phyloP scores from a whole-genome alignment of 2,888 invertebrate genomes.

The Lacanobia oleracea region DNA sequence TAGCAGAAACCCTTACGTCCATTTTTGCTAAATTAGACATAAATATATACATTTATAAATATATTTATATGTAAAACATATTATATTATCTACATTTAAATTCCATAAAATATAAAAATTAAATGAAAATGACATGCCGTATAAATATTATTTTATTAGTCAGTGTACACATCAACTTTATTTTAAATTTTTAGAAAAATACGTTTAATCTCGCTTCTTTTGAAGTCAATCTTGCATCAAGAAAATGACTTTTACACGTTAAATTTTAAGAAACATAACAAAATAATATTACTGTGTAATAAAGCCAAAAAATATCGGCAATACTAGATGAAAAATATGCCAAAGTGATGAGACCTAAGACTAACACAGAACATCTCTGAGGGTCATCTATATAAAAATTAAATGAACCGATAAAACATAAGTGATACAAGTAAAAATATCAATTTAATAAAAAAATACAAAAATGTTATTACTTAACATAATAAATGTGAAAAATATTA shows the following conservation, averaged over 20 bases:
- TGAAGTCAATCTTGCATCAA: slow-evolving; percentile 49
- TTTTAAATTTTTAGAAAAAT: slow-evolving; percentile 2
- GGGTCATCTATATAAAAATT: slow-evolving; percentile 16
- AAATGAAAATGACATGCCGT: slow-evolving; percentile 21
- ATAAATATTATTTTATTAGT: background rate
- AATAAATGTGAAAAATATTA: slow-evolving; percentile 26
- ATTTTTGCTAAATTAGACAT: slow-evolving; percentile 71
- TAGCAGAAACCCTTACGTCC: slow-evolving; percentile 75
- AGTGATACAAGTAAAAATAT: slow-evolving; percentile 19
- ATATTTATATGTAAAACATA: slow-evolving; percentile 61
- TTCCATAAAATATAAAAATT: slow-evolving; percentile 44
- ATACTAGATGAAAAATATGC: slow-evolving; percentile 22
- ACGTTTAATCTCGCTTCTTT: slow-evolving; percentile 36
- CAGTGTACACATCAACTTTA: background rate
- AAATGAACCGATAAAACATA: slow-evolving; percentile 4
- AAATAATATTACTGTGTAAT: slow-evolving; percentile 20
- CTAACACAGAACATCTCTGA: slow-evolving; percentile 14
- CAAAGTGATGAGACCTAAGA: slow-evolving; percentile 40
- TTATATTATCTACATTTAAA: slow-evolving; percentile 56
- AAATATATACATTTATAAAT: slow-evolving; percentile 62
- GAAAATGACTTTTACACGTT: slow-evolving; percentile 24
- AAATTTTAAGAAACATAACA: slow-evolving; percentile 10
- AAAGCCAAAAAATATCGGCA: slow-evolving; percentile 25
- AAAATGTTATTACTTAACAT: background rate
- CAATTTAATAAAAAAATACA: slow-evolving; percentile 2